phyloP scores from a whole-genome alignment of 2,797 vertebrate species.

The Propithecus deckenii region DNA sequence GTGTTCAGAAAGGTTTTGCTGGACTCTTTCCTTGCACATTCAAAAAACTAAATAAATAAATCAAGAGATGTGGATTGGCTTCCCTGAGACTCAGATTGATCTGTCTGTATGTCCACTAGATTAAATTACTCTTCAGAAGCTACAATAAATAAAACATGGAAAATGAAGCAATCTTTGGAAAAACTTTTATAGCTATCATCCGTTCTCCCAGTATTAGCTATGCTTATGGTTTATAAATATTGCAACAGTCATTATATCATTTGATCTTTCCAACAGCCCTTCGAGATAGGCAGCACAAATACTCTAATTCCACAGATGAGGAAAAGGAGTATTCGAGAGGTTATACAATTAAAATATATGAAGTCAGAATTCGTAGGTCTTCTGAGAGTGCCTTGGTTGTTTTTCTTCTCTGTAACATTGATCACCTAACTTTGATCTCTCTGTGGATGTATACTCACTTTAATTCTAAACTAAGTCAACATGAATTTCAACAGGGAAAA shows the following conservation, averaged over 20 bases:
- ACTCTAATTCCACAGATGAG: neutral
- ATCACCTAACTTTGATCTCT: neutral
- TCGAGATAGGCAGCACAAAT: neutral
- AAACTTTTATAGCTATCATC: neutral
- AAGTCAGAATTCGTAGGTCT: neutral
- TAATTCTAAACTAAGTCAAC: neutral
- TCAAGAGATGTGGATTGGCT: neutral
- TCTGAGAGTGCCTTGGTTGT: neutral
- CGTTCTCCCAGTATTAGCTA: neutral
- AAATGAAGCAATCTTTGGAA: neutral
- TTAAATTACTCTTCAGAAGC: neutral
- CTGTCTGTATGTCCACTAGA: neutral
- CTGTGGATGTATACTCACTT: neutral
- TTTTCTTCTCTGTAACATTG: neutral
- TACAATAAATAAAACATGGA: neutral
- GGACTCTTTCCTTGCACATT: neutral
- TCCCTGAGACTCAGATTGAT: neutral
- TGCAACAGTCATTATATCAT: neutral
- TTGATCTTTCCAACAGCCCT: neutral
- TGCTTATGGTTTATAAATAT: neutral
- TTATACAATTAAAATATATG: neutral
- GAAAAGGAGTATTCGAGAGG: neutral
- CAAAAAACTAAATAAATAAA: neutral
- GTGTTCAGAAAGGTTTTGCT: neutral
- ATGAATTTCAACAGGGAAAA: neutral